Percentiles rank a stretch among this genome's conserved stretches.
Conservation (phyloP, 2,888 invertebrate species). For the Callinectes sapidus region DNA sequence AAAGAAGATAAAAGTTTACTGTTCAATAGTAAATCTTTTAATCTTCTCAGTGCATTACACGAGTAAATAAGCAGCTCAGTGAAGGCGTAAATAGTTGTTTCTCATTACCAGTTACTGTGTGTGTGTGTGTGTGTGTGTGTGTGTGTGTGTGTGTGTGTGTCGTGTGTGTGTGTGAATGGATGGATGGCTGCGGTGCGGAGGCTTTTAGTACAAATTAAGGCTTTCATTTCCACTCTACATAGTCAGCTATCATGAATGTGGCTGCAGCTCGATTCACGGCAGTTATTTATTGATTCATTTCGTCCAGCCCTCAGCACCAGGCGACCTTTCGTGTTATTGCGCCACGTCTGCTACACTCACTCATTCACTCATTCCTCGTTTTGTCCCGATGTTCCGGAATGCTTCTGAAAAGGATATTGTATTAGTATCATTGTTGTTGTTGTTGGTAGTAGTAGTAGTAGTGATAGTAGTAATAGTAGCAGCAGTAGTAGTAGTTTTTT, state of each 20-base stretch:
- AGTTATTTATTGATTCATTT: constrained; percentile 8
- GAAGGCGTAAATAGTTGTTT: too few relatives aligned
- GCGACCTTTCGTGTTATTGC: neutral
- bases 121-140: neutral
- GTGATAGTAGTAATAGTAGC: neutral
- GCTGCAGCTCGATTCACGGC: neutral
- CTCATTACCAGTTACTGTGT: neutral
- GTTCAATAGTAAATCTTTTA: too few relatives aligned
- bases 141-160: neutral
- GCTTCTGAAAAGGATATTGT: neutral
- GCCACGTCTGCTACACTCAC: neutral
- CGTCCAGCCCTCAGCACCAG: neutral
- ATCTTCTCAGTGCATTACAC: too few relatives aligned
- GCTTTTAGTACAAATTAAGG: constrained; percentile 11
- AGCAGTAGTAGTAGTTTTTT: neutral
- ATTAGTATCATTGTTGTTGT: too few relatives aligned
- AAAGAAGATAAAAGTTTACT: too few relatives aligned
- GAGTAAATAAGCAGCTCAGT: too few relatives aligned
- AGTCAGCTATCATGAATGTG: constrained; percentile 10
- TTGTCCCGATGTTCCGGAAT: neutral
- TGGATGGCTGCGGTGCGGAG: neutral
- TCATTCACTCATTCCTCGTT: neutral
- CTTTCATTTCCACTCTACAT: neutral
- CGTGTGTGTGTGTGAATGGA: neutral
- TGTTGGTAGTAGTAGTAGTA: neutral